phyloP scores from a whole-genome alignment of 2,888 invertebrate species.

The Drosophila mimica region DNA sequence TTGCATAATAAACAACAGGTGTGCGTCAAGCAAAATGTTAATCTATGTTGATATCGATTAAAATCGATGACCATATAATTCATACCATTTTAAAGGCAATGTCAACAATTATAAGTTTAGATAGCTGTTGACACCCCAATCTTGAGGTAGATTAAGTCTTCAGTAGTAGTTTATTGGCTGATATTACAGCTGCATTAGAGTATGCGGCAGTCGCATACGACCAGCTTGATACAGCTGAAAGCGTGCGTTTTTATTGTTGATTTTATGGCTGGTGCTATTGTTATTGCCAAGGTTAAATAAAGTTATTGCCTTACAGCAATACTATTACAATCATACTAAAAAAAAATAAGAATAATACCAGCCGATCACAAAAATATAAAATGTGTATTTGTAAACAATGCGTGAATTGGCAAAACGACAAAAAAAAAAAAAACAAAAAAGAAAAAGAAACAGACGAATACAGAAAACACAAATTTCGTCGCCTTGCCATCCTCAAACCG shows the following conservation, averaged over 20 bases:
- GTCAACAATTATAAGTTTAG: not conserved
- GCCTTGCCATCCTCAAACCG: slow-evolving; percentile 23
- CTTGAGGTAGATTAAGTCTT: not conserved
- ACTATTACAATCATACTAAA: slow-evolving; percentile 1
- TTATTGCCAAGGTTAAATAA: slow-evolving; percentile 26
- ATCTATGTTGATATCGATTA: not conserved
- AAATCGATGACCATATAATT: not conserved
- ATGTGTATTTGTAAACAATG: slow-evolving; percentile 42
- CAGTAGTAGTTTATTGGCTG: not conserved
- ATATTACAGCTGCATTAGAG: not conserved
- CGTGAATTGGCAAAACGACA: slow-evolving; percentile 25
- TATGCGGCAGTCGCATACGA: not conserved
- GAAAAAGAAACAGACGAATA: not conserved
- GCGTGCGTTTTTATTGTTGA: slow-evolving; percentile 23
- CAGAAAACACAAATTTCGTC: slow-evolving; percentile 28
- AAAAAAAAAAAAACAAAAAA: not conserved
- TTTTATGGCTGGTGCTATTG: slow-evolving; percentile 34
- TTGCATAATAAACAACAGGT: not conserved
- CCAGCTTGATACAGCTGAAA: not conserved
- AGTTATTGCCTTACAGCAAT: slow-evolving; percentile 33
- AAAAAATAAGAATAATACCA: slow-evolving; percentile 7
- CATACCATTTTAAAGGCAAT: not conserved
- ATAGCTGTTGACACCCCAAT: not conserved
- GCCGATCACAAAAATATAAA: slow-evolving; percentile 6
- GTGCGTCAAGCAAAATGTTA: not conserved